Base-by-base conservation (phyloP, 2,888 invertebrate genomes). In the Eupsilia transversa region DNA sequence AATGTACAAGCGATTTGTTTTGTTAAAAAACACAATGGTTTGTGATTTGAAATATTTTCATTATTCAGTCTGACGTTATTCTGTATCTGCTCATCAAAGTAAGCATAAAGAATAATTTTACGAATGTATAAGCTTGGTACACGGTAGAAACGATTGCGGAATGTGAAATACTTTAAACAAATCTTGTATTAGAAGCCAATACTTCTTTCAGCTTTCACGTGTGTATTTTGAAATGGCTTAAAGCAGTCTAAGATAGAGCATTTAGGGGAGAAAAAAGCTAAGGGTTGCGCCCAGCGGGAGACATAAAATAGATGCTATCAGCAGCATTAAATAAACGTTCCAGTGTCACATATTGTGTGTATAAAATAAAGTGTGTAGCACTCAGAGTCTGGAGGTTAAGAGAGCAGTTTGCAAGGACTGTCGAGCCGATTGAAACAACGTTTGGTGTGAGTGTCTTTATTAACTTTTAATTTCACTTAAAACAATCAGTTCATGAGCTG, bases 301-400 rank as follows among this genome's bases (percentile, higher is more conserved):
- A 77, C 82, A 78, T 85, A 83, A 81, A 83, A 59, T 67, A 81
- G 80, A 81, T 81, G 49, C 54, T 79, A 81, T 81, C 81, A 79
- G 59, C 7, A 60, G 59, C 74, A 74, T 74, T 83, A 81, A 74
- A 79, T 81, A 74, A 79, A 81, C 72, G 65, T 46, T 35, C 66
- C 67, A 60, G 59, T 67, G 69, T 74, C 84, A 70, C 73, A 79
- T 79, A 80, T 79, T 70, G 66, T 74, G 57, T 61, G 73, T 65
- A 30, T 56, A 74, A 64, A 83, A 64, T 74, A 79, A 79, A 57
- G 64, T 60, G 43, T 65, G 52, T 65, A 35, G 56, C 38, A 52
- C 66, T 52, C 43, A 60, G 43, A 43, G 27, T 35, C 20, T 60
- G 59, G 27, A 9, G 35, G 27, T 41, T 60, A 65, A 59, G 17